Evolutionary conservation across 2,113 vertebrate genomes (phyloP).

Genomic region (Antennarius striatus): DNA sequence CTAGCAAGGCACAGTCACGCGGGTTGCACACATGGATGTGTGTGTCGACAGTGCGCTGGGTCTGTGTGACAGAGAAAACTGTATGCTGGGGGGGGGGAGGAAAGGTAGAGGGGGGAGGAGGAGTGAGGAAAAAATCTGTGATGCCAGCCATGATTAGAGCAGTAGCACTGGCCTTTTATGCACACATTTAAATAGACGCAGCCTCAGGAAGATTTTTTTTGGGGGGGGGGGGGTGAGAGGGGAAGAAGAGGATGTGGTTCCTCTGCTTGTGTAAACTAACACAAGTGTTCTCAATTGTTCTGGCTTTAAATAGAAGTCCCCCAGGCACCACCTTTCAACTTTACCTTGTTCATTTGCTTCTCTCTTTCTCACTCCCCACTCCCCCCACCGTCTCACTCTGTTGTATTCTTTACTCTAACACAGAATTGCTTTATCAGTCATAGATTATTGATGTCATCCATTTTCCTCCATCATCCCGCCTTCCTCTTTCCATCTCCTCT

Average conservation of each 20-base stretch:
- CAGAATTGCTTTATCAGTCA: slow-evolving; percentile 51
- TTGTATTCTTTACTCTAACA: slow-evolving; percentile 41
- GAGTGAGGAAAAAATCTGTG: slow-evolving; percentile 39
- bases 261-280: slow-evolving; percentile 63
- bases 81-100: slow-evolving; percentile 32
- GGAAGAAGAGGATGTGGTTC: slow-evolving; percentile 46
- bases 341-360: slow-evolving; percentile 40
- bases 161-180: slow-evolving; percentile 61
- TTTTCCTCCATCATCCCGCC: slow-evolving; percentile 5
- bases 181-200: slow-evolving; percentile 72
- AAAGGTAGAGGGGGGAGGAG: slow-evolving; percentile 16
- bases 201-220: slow-evolving; percentile 45
- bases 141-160: slow-evolving; percentile 75
- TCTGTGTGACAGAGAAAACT: slow-evolving; percentile 51
- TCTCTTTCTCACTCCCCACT: slow-evolving; percentile 6
- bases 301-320: slow-evolving; percentile 69
- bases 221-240: not conserved
- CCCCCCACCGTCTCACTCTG: slow-evolving; percentile 10
- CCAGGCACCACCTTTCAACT: slow-evolving; percentile 53
- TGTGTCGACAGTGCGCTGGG: slow-evolving; percentile 7
- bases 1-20: slow-evolving; percentile 60
- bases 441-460: slow-evolving; percentile 64
- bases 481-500: slow-evolving; percentile 19
- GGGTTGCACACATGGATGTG: slow-evolving; percentile 16
- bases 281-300: slow-evolving; percentile 61